phyloP scores from a whole-genome alignment of 2,888 invertebrate species.

The Drosophila anceps region DNA sequence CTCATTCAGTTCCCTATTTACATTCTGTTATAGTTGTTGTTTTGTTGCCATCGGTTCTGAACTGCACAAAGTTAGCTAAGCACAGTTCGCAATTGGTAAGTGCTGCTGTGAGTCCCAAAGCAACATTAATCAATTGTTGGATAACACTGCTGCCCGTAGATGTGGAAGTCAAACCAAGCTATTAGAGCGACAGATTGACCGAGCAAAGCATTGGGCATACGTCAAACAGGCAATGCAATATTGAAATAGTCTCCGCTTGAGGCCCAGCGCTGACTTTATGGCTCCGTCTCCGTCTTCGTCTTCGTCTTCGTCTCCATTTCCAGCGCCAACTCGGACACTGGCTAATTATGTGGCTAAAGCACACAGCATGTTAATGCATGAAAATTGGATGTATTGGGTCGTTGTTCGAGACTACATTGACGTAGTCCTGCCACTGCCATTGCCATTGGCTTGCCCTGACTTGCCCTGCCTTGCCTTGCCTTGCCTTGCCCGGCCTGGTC shows the following conservation, averaged over 20 bases:
- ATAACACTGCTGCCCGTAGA: background rate
- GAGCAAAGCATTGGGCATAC: constrained; percentile 11
- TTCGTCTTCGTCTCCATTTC: background rate
- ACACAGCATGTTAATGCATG: constrained; percentile 34
- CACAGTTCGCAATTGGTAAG: constrained; percentile 3
- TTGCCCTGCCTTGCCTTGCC: background rate
- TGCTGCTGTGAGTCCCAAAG: background rate
- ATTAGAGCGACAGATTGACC: constrained; percentile 12
- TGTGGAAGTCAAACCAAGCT: background rate
- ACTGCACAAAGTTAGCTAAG: background rate
- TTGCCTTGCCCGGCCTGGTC: background rate
- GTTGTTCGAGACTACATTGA: constrained; percentile 8
- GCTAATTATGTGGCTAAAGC: constrained; percentile 21
- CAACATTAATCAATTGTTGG: constrained; percentile 8
- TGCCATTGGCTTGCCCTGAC: background rate
- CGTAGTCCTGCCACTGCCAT: background rate
- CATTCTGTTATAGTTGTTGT: background rate
- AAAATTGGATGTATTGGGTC: constrained; percentile 12
- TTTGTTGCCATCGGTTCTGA: background rate
- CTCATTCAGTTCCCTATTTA: no score
- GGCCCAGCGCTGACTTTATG: constrained; percentile 1
- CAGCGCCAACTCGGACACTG: background rate
- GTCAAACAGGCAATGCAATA: constrained; percentile 37
- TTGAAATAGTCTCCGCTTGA: constrained; percentile 33
- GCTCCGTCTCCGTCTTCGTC: background rate